Evolutionary conservation across 1,140 invertebrate species (phyloP).

Genomic region (Drosophila tristis): DNA sequence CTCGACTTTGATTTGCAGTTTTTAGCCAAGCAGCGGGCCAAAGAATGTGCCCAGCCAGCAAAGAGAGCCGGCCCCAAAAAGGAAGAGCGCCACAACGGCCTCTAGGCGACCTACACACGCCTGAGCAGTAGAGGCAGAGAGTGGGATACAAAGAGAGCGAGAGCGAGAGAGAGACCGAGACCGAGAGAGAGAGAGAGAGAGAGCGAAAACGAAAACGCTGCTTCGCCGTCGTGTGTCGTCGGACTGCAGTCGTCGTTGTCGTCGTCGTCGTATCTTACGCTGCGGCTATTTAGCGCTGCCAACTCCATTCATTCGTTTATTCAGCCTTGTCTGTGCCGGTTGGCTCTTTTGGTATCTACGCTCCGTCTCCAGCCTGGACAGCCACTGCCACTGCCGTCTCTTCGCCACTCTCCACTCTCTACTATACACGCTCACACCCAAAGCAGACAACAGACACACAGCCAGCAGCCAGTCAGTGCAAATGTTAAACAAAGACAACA

Average conservation of each 20-base stretch:
- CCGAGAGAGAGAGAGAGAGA: slow-evolving; percentile 13
- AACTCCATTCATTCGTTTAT: slow-evolving; percentile 78
- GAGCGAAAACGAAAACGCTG: slow-evolving; percentile 25
- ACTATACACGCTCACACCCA: slow-evolving; percentile 13
- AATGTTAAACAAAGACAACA: slow-evolving; percentile 65
- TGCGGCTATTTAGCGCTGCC: slow-evolving; percentile 47
- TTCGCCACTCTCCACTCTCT: slow-evolving; percentile 8
- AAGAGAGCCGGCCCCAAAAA: slow-evolving; percentile 34
- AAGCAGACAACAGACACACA: slow-evolving; percentile 15
- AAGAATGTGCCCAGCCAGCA: slow-evolving; percentile 50
- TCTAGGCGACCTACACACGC: slow-evolving; percentile 83
- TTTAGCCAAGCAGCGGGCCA: slow-evolving; percentile 38
- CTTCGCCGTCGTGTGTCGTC: slow-evolving; percentile 1
- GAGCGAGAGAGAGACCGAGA: neutral
- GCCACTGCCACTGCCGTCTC: slow-evolving; percentile 5
- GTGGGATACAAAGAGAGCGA: neutral
- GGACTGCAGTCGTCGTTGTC: slow-evolving; percentile 19
- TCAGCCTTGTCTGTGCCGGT: slow-evolving; percentile 74
- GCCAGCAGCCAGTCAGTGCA: slow-evolving; percentile 40
- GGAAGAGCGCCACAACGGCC: slow-evolving; percentile 66
- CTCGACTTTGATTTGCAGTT: slow-evolving; percentile 84
- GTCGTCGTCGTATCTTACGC: slow-evolving; percentile 1
- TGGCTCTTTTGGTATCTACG: slow-evolving; percentile 37
- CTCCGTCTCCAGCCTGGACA: neutral
- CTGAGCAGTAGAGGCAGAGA: slow-evolving; percentile 54